phyloP scores from a whole-genome alignment of 2,797 vertebrate genomes.

The Prionace glauca region DNA sequence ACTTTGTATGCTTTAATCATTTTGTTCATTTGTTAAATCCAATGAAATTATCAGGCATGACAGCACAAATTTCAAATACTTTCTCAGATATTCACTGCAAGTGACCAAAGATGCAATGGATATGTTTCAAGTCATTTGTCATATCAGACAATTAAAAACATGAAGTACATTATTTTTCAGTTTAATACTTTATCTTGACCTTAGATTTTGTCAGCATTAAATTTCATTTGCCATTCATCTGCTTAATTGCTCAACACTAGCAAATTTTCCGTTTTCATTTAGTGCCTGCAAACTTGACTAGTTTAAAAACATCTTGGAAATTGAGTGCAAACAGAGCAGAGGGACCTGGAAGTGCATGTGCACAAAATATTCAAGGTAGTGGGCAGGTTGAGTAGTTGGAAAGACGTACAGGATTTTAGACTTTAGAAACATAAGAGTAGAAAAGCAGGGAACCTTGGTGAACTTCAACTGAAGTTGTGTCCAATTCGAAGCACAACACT shows the following conservation, averaged over 20 bases:
- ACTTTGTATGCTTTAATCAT: neutral
- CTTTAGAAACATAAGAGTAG: neutral
- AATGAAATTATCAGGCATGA: neutral
- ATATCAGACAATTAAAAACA: neutral
- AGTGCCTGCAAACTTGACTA: neutral
- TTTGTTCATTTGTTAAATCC: neutral
- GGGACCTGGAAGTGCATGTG: too few species aligned
- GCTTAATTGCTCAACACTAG: neutral
- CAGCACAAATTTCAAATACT: neutral
- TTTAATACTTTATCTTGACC: neutral
- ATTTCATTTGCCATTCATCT: neutral
- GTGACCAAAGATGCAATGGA: neutral
- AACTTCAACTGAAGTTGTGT: neutral
- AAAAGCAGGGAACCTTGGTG: neutral
- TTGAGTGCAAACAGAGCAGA: neutral
- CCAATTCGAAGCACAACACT: neutral
- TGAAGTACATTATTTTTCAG: neutral
- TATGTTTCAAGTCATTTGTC: neutral
- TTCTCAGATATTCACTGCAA: neutral
- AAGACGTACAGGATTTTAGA: too few species aligned
- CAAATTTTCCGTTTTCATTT: neutral
- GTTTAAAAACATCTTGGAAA: neutral
- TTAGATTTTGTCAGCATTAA: neutral
- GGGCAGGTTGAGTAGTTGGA: too few species aligned
- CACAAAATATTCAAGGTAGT: too few species aligned